A percentile compares a stretch with the other conserved stretches of the same genome.
phyloP scores from a whole-genome alignment of 2,113 vertebrate genomes.

The Orientallactaga bullata region DNA sequence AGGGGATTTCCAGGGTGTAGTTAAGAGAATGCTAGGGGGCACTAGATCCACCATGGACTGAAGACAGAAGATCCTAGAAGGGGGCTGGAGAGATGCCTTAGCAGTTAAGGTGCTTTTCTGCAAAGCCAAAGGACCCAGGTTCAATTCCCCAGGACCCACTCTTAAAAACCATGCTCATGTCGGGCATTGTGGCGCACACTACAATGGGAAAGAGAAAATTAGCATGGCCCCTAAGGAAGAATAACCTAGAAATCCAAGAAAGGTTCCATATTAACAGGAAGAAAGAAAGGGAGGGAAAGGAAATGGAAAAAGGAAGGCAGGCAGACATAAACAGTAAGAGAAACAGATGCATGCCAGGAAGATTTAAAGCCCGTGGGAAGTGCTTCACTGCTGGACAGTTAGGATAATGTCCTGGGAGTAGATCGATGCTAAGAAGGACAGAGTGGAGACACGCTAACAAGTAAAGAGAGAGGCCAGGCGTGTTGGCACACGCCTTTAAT shows the following conservation, averaged over 20 bases:
- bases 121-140: too few species aligned
- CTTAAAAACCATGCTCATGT: neutral
- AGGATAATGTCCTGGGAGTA: neutral
- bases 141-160: too few species aligned
- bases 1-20: neutral
- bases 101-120: too few species aligned
- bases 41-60: constrained; percentile 31
- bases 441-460: neutral
- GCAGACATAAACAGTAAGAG: neutral
- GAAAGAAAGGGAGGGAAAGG: neutral
- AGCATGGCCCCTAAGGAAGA: neutral
- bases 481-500: too few species aligned
- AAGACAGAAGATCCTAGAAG: neutral
- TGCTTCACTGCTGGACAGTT: neutral
- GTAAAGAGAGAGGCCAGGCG: neutral
- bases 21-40: neutral
- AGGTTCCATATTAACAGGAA: too few species aligned
- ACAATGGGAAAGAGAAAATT: neutral
- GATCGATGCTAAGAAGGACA: neutral
- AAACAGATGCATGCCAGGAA: neutral
- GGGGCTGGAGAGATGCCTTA: too few species aligned
- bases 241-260: neutral
- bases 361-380: neutral
- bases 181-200: too few species aligned
- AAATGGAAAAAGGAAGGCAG: neutral